A percentile compares a stretch with the other conserved stretches of the same genome.
Evolutionary conservation across 2,888 invertebrate genomes (phyloP).

Genomic region (Netelia fuscicornis): DNA sequence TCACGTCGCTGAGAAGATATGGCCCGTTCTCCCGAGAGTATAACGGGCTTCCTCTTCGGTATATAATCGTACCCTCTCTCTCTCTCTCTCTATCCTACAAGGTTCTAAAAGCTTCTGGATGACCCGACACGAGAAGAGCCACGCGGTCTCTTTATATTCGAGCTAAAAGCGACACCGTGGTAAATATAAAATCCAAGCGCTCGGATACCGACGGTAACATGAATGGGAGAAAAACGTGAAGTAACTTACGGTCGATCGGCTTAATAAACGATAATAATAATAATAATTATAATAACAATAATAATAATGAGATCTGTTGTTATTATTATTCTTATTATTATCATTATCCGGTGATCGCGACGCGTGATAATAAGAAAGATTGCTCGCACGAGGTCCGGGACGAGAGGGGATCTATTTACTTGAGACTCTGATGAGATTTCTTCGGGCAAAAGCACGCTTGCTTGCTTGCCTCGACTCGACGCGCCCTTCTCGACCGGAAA

Average conservation of each 20-base stretch:
- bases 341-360: background rate
- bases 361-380: too few species aligned
- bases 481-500: slow-evolving; percentile 74
- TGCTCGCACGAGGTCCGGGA: too few species aligned
- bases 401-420: background rate
- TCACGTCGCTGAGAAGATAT: slow-evolving; percentile 7
- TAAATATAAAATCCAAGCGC: slow-evolving; percentile 38
- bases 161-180: slow-evolving; percentile 49
- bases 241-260: slow-evolving; percentile 30
- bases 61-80: background rate
- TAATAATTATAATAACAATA: slow-evolving; percentile 10
- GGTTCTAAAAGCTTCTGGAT: slow-evolving; percentile 59
- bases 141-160: slow-evolving; percentile 34
- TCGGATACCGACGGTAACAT: slow-evolving; percentile 31
- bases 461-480: slow-evolving; percentile 51
- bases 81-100: background rate
- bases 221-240: slow-evolving; percentile 25
- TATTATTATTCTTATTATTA: slow-evolving; percentile 11
- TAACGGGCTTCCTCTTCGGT: slow-evolving; percentile 21
- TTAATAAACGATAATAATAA: background rate
- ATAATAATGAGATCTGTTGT: slow-evolving; percentile 6
- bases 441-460: slow-evolving; percentile 27
- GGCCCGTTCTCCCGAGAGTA: slow-evolving; percentile 2
- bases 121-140: slow-evolving; percentile 39
- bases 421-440: slow-evolving; percentile 43